Percentiles rank a stretch among this genome's conserved stretches.
Evolutionary conservation across 2,888 invertebrate genomes (phyloP).

Genomic region (Omphaloscelis lunosa): DNA sequence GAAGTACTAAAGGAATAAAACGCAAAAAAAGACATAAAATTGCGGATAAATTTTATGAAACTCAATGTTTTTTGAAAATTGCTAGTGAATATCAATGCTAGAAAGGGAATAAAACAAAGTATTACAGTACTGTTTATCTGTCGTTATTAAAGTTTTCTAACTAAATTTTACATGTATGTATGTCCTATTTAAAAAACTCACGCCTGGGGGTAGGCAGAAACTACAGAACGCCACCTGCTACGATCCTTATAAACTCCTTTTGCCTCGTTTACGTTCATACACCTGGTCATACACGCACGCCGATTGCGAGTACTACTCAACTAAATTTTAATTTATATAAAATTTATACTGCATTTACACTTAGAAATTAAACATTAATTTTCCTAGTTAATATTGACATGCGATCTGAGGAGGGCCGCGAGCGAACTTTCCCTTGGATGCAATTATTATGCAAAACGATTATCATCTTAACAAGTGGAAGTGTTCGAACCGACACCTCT

Average conservation of each 20-base stretch:
- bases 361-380: slow-evolving; percentile 12
- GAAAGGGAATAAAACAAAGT: not conserved
- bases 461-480: slow-evolving; percentile 83
- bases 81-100: not conserved
- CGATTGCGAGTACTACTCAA: too few species aligned
- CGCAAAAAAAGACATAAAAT: not conserved
- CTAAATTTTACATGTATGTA: not conserved
- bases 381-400: slow-evolving; percentile 63
- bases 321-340: not conserved
- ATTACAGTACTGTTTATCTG: too few species aligned
- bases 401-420: slow-evolving; percentile 59
- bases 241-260: too few species aligned
- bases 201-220: too few species aligned
- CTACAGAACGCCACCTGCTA: too few species aligned
- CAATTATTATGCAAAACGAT: slow-evolving; percentile 88
- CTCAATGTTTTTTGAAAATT: not conserved
- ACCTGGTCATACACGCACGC: too few species aligned
- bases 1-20: not conserved
- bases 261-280: too few species aligned
- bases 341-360: not conserved
- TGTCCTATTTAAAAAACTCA: too few species aligned
- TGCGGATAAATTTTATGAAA: not conserved
- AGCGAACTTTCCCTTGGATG: slow-evolving; percentile 70
- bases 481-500: slow-evolving; percentile 71
- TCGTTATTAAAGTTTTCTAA: too few species aligned